Base-by-base conservation (phyloP, 2,113 vertebrate species). In the Phrynosoma platyrhinos region DNA sequence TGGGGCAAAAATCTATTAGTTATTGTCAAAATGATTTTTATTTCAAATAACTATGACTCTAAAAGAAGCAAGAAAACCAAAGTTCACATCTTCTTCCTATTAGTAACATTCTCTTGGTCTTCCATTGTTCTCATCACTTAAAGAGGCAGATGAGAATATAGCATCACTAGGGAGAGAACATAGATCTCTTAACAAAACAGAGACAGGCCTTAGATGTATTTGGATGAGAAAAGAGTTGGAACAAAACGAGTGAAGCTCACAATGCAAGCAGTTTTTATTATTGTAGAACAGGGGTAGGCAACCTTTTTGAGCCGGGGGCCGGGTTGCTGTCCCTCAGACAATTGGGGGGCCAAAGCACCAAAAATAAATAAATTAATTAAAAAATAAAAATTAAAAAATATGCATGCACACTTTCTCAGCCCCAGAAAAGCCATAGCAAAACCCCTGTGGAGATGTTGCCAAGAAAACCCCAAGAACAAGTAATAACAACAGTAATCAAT, bases 11-110 rank as follows among this genome's bases (percentile, higher is more conserved):
- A 90, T 40, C 36, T n/a, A n/a, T 53, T 77, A 32, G n/a, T 81
- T 89, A 83, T 66, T 53, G 21, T 47, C 75, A 3, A 79, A 89
- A 91, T 5, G 89, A 47, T 87, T 91, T 91, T 78, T 80, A 90
- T n/a, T 68, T 68, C 91, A 87, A 52, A 88, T 32, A 84, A 14
- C n/a, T 84, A 92, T 25, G 92, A 88, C 53, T 71, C 88, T 88
- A 86, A 69, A 40, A 32, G 12, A 92, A 87, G 77, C 86, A 90
- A 90, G 79, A 92, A 95, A 87, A 62, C 9, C 0, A 64, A 47
- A 10, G 20, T 13, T 68, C 47, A 36, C 52, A 53, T 40, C 18
- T 30, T 83, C 3, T 77, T 9, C 42, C 13, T 53, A 23, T 27
- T 52, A 25, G 42, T 52, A 53, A 53, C 25, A 27, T 72, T 40